phyloP scores from a whole-genome alignment of 2,797 vertebrate species.

The Hoplostethus atlanticus region DNA sequence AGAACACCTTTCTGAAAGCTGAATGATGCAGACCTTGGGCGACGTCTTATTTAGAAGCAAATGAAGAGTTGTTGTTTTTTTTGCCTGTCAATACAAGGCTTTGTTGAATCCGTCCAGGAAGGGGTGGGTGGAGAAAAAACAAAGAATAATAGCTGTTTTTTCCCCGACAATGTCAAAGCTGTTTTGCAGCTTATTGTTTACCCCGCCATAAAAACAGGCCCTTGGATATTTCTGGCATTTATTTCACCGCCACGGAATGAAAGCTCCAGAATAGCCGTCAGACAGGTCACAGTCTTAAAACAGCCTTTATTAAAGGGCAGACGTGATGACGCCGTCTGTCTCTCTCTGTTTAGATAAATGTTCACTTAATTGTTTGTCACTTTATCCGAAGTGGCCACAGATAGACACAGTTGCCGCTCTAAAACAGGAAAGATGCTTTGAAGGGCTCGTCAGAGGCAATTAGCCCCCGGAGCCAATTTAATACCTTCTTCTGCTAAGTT shows the following conservation, averaged over 20 bases:
- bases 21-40: conserved; percentile 18
- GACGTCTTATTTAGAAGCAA: conserved; percentile 38
- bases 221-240: background rate
- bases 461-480: background rate
- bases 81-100: conserved; percentile 13
- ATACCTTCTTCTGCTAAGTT: background rate
- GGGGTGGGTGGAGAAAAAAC: background rate
- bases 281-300: background rate
- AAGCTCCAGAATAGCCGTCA: background rate
- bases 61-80: conserved; percentile 26
- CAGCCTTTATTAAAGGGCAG: background rate
- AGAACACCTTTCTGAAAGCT: conserved; percentile 14
- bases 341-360: background rate
- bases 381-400: background rate
- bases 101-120: conserved; percentile 28
- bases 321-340: background rate
- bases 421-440: no score
- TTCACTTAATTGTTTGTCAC: background rate
- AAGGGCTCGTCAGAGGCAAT: background rate
- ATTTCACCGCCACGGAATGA: background rate
- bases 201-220: background rate
- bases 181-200: conserved; percentile 11
- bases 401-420: no score
- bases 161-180: background rate
- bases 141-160: conserved; percentile 9